Percentiles rank a stretch among this genome's conserved stretches.
Conservation (phyloP, 2,113 vertebrate species). For the Coreoperca whiteheadi region DNA sequence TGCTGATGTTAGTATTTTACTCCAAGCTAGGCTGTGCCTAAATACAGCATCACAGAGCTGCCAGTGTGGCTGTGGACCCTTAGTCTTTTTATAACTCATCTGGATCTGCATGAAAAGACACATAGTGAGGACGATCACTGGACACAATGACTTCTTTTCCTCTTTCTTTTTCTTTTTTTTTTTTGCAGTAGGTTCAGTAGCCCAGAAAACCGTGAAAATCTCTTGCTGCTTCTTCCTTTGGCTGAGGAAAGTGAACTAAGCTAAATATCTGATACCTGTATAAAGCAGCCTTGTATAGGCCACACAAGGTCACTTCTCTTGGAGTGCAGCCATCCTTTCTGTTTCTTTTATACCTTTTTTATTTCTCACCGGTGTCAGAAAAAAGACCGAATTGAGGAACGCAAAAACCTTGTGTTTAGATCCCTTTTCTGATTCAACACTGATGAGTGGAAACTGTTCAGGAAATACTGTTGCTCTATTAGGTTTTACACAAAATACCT, state of each 20-base stretch:
- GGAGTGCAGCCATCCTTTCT: neutral
- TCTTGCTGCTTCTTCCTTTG: no score
- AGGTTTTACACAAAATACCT: neutral
- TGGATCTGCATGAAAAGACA: no score
- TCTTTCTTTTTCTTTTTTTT: no score
- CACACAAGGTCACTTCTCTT: neutral
- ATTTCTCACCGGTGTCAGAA: rapidly evolving
- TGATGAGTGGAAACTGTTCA: neutral
- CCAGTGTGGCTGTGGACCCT: neutral
- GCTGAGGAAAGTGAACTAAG: neutral
- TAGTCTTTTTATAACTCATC: neutral
- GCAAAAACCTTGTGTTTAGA: conserved; percentile 3
- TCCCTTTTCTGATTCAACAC: neutral
- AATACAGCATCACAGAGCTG: neutral
- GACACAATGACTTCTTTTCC: no score
- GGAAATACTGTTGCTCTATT: neutral
- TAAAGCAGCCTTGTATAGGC: neutral
- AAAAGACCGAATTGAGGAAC: neutral
- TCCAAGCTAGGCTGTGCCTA: no score
- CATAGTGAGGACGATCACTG: no score
- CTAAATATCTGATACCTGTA: neutral
- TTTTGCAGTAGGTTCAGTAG: neutral
- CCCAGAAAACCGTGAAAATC: no score
- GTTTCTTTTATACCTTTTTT: neutral
- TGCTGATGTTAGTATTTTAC: neutral